Conservation (phyloP, 37 sponge, comb jelly and placozoan species). For the Diacarnus erythraeanus region DNA sequence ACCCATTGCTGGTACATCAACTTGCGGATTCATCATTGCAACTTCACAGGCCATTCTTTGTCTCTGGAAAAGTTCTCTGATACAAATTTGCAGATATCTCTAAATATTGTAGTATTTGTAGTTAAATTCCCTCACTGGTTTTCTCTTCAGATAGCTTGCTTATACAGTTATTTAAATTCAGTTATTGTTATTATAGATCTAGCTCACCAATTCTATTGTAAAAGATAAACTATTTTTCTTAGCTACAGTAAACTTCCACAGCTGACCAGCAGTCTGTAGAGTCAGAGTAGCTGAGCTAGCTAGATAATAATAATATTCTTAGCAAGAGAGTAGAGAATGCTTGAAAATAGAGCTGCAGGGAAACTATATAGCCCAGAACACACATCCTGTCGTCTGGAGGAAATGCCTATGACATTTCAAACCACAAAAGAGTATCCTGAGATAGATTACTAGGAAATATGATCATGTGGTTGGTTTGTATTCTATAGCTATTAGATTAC, state of each 20-base stretch:
- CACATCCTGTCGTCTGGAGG: background rate
- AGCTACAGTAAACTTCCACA: background rate
- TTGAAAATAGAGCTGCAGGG: background rate
- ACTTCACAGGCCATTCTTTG: slow-evolving; percentile 44
- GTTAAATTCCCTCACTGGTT: slow-evolving; percentile 5
- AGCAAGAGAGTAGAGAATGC: background rate
- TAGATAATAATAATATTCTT: background rate
- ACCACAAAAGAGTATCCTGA: background rate
- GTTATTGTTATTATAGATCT: too few species aligned
- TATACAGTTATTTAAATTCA: too few species aligned
- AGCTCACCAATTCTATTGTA: too few species aligned
- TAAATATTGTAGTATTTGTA: slow-evolving; percentile 1
- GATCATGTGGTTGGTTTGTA: background rate
- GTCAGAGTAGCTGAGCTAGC: background rate
- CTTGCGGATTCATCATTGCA: slow-evolving; percentile 32
- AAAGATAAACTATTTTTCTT: too few species aligned
- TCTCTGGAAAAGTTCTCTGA: background rate
- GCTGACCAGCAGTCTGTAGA: slow-evolving; percentile 28
- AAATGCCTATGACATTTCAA: too few species aligned
- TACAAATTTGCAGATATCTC: too few species aligned
- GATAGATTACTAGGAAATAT: background rate
- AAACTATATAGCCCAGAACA: background rate
- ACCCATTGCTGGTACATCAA: slow-evolving; percentile 26
- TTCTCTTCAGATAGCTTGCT: too few species aligned
- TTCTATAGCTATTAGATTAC: background rate